Percentiles rank a stretch among this genome's conserved stretches.
These are phyloP conservation scores for Macrophya alboannulata DNA, from an alignment of 2,888 invertebrate genomes.

Conservation along the genomic window DNA sequence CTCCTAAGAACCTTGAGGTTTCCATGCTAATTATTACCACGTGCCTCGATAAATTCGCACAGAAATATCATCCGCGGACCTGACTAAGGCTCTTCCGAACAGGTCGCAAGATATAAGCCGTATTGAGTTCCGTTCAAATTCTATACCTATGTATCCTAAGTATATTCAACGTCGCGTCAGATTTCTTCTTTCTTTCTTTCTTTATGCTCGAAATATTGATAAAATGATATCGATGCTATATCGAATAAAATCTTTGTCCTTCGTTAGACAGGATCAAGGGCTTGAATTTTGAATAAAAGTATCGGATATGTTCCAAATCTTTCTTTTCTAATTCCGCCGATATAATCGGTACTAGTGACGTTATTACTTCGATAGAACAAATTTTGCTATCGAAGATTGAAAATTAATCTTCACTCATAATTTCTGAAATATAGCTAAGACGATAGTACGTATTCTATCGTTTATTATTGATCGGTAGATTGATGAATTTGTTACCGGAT, in stretches of 20 bases:
- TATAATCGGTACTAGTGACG: neutral
- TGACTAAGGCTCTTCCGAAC: neutral
- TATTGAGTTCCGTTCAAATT: constrained; percentile 2
- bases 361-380: neutral
- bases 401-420: neutral
- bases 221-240: neutral
- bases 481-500: neutral
- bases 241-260: neutral
- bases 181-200: neutral
- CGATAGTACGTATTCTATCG: neutral
- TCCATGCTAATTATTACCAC: neutral
- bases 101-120: neutral
- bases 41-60: constrained; percentile 1
- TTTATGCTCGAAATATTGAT: neutral
- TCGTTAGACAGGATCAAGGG: neutral
- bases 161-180: neutral
- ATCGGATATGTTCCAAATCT: neutral
- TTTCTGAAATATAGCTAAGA: neutral
- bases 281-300: constrained; percentile 5
- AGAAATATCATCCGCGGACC: neutral
- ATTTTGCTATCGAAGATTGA: neutral
- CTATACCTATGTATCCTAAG: neutral
- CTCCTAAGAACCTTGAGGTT: neutral
- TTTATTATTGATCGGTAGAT: neutral
- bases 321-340: neutral